Evolutionary conservation across 1,140 invertebrate genomes (phyloP).

Genomic region (Dysdera silvatica): DNA sequence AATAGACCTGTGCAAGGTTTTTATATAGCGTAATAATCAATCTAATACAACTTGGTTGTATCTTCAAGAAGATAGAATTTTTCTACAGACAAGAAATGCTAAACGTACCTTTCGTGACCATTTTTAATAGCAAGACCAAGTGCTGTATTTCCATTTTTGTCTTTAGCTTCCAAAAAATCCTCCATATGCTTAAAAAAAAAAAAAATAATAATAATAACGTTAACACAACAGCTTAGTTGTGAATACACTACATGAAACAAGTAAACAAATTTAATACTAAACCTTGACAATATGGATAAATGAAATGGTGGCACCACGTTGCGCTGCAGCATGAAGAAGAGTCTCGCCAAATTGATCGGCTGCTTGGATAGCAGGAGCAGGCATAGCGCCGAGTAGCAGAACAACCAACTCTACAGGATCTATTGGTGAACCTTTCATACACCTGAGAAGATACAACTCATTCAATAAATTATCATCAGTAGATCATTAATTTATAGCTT

Average conservation of each 20-base stretch:
- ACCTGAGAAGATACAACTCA: neutral
- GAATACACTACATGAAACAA: too few relatives aligned
- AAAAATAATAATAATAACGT: slow-evolving; percentile 1
- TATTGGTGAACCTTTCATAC: slow-evolving; percentile 30
- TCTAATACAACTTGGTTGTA: too few relatives aligned
- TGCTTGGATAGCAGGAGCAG: slow-evolving; percentile 39
- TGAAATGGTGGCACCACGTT: slow-evolving; percentile 48
- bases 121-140: slow-evolving; percentile 47
- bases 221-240: neutral
- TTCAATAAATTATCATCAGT: too few relatives aligned
- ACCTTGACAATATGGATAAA: slow-evolving; percentile 43
- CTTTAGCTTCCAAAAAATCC: slow-evolving; percentile 39
- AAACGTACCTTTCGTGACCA: slow-evolving; percentile 44
- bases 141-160: slow-evolving; percentile 48
- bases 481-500: too few relatives aligned
- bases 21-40: too few relatives aligned
- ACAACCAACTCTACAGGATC: slow-evolving; percentile 49
- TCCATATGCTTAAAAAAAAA: slow-evolving; percentile 4
- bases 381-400: slow-evolving; percentile 39
- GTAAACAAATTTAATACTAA: too few relatives aligned
- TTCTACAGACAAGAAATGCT: too few relatives aligned
- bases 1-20: too few relatives aligned
- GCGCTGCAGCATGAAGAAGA: slow-evolving; percentile 48
- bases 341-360: slow-evolving; percentile 43
- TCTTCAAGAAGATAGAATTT: too few relatives aligned